Evolutionary conservation across 2,888 invertebrate species (phyloP).

Genomic region (Hoplodrina blanda): DNA sequence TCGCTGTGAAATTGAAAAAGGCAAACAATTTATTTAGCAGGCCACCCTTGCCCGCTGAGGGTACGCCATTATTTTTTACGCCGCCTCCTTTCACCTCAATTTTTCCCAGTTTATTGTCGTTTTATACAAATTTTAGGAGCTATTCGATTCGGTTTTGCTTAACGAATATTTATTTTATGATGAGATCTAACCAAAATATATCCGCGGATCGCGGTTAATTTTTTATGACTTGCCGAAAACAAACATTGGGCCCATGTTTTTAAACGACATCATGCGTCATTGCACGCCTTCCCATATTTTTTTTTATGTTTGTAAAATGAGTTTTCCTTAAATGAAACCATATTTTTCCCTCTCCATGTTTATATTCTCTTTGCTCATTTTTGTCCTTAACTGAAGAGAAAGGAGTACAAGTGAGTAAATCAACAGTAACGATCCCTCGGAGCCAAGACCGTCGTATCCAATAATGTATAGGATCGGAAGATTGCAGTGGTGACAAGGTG

Average conservation of each 20-base stretch:
- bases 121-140: slow-evolving; percentile 85
- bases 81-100: slow-evolving; percentile 83
- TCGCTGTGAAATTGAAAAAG: slow-evolving; percentile 82
- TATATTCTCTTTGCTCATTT: slow-evolving; percentile 9
- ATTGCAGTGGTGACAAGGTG: slow-evolving; percentile 60
- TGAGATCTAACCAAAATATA: slow-evolving; percentile 55
- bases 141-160: slow-evolving; percentile 71
- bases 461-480: slow-evolving; percentile 58
- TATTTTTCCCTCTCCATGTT: slow-evolving; percentile 15
- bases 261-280: slow-evolving; percentile 26
- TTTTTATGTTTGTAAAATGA: slow-evolving; percentile 14
- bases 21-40: slow-evolving; percentile 86
- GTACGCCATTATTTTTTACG: slow-evolving; percentile 87
- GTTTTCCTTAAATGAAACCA: slow-evolving; percentile 26
- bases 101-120: slow-evolving; percentile 82
- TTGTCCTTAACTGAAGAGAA: slow-evolving; percentile 26
- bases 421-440: slow-evolving; percentile 60
- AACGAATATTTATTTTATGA: slow-evolving; percentile 70
- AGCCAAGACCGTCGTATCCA: slow-evolving; percentile 48
- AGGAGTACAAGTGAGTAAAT: slow-evolving; percentile 52
- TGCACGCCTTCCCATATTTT: slow-evolving; percentile 15
- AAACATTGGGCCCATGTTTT: slow-evolving; percentile 33
- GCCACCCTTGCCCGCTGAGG: slow-evolving; percentile 78
- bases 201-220: slow-evolving; percentile 33
- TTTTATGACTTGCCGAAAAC: slow-evolving; percentile 44